phyloP scores from a whole-genome alignment of 2,113 vertebrate species.

The Amazona guildingii region DNA sequence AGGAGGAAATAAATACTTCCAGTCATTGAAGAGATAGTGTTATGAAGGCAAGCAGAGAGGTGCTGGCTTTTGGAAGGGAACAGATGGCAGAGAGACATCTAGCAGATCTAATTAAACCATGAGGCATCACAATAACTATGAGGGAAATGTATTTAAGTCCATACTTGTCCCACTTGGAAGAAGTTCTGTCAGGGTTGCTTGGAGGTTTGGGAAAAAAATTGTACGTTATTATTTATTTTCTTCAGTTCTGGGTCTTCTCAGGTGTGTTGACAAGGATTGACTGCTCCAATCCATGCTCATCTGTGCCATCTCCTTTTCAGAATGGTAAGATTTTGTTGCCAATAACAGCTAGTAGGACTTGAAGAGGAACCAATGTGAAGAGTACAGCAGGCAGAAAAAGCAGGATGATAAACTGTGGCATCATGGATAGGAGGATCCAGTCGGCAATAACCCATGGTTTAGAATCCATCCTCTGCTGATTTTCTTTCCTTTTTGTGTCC shows the following conservation, averaged over 20 bases:
- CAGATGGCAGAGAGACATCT: slow-evolving; percentile 46
- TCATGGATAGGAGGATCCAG: background rate
- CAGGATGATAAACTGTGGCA: background rate
- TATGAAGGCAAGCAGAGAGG: background rate
- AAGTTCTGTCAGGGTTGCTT: background rate
- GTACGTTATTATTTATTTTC: background rate
- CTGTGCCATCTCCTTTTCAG: background rate
- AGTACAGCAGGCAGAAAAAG: background rate
- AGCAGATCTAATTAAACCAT: slow-evolving; percentile 39
- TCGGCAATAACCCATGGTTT: background rate
- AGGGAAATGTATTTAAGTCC: background rate
- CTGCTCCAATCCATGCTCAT: background rate
- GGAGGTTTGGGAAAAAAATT: background rate
- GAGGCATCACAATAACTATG: background rate
- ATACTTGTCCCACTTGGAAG: background rate
- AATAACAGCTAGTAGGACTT: background rate
- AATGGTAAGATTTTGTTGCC: background rate
- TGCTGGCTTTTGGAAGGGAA: slow-evolving; percentile 34
- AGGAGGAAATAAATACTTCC: background rate
- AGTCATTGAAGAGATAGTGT: background rate
- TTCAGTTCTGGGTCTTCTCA: background rate
- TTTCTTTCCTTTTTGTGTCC: background rate
- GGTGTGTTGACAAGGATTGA: background rate
- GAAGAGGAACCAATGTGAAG: background rate
- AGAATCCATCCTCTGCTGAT: background rate